Conservation (phyloP, 2,888 invertebrate species). For the Aleiodes alternator region DNA sequence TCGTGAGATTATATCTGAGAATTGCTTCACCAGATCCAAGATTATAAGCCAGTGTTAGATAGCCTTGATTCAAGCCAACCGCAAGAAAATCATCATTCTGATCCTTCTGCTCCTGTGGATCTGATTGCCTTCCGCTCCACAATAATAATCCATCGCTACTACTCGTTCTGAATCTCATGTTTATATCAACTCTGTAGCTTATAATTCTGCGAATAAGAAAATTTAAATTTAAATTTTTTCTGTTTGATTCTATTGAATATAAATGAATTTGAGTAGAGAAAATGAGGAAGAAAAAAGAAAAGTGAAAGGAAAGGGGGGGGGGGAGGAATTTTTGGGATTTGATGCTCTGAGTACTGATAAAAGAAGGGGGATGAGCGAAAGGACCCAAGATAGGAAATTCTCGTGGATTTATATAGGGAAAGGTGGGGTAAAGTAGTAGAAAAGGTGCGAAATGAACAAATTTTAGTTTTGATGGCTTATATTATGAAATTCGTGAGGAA, state of each 20-base stretch:
- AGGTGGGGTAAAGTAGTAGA: too few species aligned
- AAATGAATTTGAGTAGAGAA: neutral
- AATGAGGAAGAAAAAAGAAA: too few species aligned
- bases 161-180: slow-evolving; percentile 88
- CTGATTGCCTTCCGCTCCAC: slow-evolving; percentile 86
- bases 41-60: slow-evolving; percentile 87
- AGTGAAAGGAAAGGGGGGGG: too few species aligned
- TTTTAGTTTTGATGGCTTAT: too few species aligned
- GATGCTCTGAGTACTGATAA: too few species aligned
- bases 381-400: too few species aligned
- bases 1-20: slow-evolving; percentile 89
- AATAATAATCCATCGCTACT: slow-evolving; percentile 85
- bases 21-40: slow-evolving; percentile 91
- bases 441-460: too few species aligned
- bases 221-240: neutral
- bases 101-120: slow-evolving; percentile 75
- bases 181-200: slow-evolving; percentile 90
- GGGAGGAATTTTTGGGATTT: too few species aligned
- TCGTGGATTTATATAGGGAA: too few species aligned
- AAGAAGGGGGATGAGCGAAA: too few species aligned
- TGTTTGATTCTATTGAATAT: slow-evolving; percentile 1
- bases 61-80: slow-evolving; percentile 88
- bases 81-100: slow-evolving; percentile 87
- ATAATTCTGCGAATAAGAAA: slow-evolving; percentile 80
- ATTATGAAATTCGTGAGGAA: too few species aligned